phyloP scores from a whole-genome alignment of 53 echinoderm and acorn worm genomes.

The Temnopleurus reevesii region DNA sequence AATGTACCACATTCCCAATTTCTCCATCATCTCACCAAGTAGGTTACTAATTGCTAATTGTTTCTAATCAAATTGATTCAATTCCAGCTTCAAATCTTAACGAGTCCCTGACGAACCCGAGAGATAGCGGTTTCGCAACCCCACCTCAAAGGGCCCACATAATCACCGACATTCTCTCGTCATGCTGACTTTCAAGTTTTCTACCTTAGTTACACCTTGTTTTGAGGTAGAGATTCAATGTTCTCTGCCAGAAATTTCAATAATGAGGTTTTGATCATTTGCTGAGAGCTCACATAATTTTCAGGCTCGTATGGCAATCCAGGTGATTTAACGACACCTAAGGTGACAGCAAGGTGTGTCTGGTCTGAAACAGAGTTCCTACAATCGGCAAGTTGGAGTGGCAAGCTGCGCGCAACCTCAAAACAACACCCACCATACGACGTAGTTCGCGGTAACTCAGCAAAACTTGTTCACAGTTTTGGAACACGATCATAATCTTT shows the following conservation, averaged over 20 bases:
- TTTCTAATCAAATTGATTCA: conserved; percentile 19
- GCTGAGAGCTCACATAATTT: not conserved
- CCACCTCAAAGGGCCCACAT: conserved; percentile 31
- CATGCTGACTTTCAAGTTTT: conserved; percentile 18
- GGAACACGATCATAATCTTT: too few species aligned
- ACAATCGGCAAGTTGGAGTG: too few species aligned
- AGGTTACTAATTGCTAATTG: conserved; percentile 3
- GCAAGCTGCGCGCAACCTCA: too few species aligned
- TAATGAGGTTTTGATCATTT: not conserved
- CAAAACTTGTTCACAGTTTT: too few species aligned
- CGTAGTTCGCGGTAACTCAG: too few species aligned
- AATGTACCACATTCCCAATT: not conserved
- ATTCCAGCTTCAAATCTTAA: conserved; percentile 20
- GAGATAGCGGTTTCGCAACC: not conserved
- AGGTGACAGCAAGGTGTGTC: too few species aligned
- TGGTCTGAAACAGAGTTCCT: too few species aligned
- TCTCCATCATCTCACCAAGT: conserved; percentile 6
- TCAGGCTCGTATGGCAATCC: too few species aligned
- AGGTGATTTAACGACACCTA: too few species aligned
- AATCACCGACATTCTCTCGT: conserved; percentile 19
- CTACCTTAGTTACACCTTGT: not conserved
- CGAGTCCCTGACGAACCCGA: not conserved
- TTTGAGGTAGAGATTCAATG: not conserved
- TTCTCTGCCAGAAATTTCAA: not conserved
- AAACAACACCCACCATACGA: too few species aligned